phyloP scores from a whole-genome alignment of 2,113 vertebrate species.

The Arenaria interpres region DNA sequence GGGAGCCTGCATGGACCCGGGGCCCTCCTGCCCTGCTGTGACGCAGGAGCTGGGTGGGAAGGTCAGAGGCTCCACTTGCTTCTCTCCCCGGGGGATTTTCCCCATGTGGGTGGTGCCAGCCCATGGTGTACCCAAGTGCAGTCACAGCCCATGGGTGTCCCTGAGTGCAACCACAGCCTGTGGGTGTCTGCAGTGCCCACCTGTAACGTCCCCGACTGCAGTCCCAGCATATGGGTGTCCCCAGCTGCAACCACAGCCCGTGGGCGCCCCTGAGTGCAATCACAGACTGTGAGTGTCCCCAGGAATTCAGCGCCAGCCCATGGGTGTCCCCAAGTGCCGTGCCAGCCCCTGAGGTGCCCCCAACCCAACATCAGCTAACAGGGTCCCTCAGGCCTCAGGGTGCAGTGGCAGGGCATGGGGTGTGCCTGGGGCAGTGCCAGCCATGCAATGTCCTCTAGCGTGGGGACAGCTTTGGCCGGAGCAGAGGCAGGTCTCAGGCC shows the following conservation, averaged over 20 bases:
- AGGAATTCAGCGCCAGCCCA: neutral
- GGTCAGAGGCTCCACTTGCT: neutral
- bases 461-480: neutral
- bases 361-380: neutral
- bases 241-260: neutral
- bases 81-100: neutral
- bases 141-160: neutral
- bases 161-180: neutral
- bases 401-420: neutral
- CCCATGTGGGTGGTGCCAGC: neutral
- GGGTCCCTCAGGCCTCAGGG: neutral
- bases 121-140: fast-evolving
- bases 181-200: neutral
- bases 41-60: neutral
- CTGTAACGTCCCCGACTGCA: neutral
- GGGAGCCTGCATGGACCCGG: neutral
- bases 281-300: neutral
- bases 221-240: neutral
- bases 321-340: neutral
- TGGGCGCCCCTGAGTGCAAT: neutral
- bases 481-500: neutral
- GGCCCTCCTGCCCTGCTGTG: neutral
- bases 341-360: neutral
- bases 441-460: fast-evolving
- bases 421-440: neutral